Conservation (phyloP, 2,888 invertebrate genomes). For the Gari tellinella region DNA sequence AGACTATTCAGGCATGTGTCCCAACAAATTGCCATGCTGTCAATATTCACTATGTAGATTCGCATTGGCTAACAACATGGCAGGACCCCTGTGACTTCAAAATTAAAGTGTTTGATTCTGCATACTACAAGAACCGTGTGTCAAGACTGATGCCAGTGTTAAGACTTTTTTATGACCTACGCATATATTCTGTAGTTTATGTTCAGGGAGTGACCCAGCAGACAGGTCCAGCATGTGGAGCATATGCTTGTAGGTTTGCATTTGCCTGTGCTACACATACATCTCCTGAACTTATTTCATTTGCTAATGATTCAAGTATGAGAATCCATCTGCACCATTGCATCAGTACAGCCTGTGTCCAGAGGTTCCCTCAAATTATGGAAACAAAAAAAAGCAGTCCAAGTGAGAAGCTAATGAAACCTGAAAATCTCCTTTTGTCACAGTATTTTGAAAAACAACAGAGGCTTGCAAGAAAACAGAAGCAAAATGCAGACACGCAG, state of each 20-base stretch:
- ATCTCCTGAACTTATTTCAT: neutral
- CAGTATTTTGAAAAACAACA: neutral
- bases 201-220: neutral
- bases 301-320: neutral
- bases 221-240: neutral
- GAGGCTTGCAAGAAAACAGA: neutral
- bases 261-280: neutral
- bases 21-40: neutral
- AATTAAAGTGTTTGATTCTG: neutral
- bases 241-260: neutral
- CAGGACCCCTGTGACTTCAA: slow-evolving; percentile 3
- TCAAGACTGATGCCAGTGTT: neutral
- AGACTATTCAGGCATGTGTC: neutral
- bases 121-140: neutral
- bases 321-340: neutral
- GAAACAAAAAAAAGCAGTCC: too few species aligned
- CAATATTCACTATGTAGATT: neutral
- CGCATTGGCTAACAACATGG: slow-evolving; percentile 1
- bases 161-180: neutral
- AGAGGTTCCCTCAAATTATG: slow-evolving; percentile 2
- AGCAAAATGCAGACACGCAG: neutral
- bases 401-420: neutral
- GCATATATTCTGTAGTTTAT: neutral
- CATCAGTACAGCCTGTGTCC: neutral
- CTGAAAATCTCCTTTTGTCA: neutral